These are phyloP conservation scores for Subacronicta megacephala DNA, from an alignment of 2,888 invertebrate species.

Conservation along the genomic window DNA sequence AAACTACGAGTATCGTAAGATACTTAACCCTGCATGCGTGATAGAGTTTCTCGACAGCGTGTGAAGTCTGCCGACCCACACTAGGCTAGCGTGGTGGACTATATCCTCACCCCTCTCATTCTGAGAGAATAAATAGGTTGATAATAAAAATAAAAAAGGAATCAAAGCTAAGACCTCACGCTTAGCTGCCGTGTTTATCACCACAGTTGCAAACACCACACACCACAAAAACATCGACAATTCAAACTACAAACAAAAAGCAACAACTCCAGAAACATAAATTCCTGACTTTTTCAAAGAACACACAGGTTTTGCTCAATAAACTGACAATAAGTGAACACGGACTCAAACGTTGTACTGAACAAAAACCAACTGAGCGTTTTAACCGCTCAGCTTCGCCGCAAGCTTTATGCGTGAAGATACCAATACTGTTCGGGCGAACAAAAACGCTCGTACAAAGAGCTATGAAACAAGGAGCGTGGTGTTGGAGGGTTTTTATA, in stretches of 20 bases:
- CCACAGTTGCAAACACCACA: constrained; percentile 1
- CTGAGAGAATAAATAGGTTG: too few relatives aligned
- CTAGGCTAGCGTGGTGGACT: too few relatives aligned
- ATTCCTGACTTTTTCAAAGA: constrained; percentile 50
- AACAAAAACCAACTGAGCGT: constrained; percentile 60
- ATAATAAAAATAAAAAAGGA: too few relatives aligned
- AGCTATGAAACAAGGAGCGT: constrained; percentile 33
- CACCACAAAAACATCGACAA: constrained; percentile 13
- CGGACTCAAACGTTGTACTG: constrained; percentile 50
- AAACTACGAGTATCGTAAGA: too few relatives aligned
- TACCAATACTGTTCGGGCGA: constrained; percentile 42
- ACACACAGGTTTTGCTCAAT: constrained; percentile 57
- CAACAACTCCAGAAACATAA: constrained; percentile 44
- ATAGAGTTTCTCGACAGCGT: too few relatives aligned
- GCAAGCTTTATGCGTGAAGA: constrained; percentile 43
- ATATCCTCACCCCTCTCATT: too few relatives aligned
- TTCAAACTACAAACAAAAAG: constrained; percentile 29
- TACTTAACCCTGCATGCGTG: too few relatives aligned
- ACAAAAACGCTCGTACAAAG: constrained; percentile 51
- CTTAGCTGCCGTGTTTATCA: too few relatives aligned
- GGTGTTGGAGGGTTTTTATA: constrained; percentile 10
- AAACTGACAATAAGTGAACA: constrained; percentile 63
- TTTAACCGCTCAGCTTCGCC: constrained; percentile 43
- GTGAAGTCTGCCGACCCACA: too few relatives aligned
- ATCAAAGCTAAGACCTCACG: too few relatives aligned